Evolutionary conservation across 1,140 invertebrate genomes (phyloP).

Genomic region (Ostrea denselamellosa): DNA sequence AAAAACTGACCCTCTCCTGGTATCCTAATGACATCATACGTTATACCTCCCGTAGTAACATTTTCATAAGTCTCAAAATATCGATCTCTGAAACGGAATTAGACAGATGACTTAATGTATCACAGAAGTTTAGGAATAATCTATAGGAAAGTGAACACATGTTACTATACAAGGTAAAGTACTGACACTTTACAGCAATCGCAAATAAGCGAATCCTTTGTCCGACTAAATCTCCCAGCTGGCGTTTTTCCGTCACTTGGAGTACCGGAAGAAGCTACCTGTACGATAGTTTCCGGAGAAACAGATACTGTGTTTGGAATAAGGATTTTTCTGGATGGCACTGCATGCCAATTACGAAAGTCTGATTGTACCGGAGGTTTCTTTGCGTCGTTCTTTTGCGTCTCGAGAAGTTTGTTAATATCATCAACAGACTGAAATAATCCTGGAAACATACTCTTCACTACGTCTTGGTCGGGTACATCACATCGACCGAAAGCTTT

Average conservation of each 20-base stretch:
- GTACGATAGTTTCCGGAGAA: background rate
- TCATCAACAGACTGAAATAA: background rate
- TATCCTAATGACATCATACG: conserved; percentile 42
- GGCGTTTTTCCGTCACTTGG: background rate
- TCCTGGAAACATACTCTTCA: conserved; percentile 36
- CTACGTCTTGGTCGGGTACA: background rate
- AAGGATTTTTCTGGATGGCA: background rate
- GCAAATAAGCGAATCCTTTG: background rate
- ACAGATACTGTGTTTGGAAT: background rate
- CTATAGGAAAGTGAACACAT: background rate
- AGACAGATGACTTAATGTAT: background rate
- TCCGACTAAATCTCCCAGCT: background rate
- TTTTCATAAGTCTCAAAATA: conserved; percentile 47
- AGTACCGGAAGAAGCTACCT: background rate
- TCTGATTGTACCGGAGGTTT: background rate
- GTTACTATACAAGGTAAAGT: background rate
- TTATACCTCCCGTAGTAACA: conserved; percentile 37
- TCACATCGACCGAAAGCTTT: conserved; percentile 32
- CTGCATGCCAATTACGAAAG: background rate
- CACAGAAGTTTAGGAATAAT: background rate
- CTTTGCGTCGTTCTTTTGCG: background rate
- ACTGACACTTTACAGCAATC: conserved; percentile 39
- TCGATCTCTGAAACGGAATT: background rate
- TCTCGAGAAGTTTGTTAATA: conserved; percentile 20
- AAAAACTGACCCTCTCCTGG: conserved; percentile 40